Base-by-base conservation (phyloP, 2,797 vertebrate genomes). In the Tadarida brasiliensis region DNA sequence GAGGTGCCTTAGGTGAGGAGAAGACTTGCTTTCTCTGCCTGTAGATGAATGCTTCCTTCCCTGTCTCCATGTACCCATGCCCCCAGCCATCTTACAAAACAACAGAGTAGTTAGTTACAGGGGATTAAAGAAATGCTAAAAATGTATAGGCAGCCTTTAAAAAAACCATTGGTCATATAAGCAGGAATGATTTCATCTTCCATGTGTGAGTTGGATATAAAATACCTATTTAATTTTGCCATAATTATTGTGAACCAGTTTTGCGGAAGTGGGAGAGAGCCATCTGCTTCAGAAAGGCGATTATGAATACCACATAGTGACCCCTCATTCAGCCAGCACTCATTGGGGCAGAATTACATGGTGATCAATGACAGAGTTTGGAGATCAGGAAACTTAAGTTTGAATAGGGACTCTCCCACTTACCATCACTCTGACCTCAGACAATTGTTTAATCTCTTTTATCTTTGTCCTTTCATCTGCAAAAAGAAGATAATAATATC, bases 1-100 rank as follows among this genome's bases (percentile, higher is more conserved):
- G 98, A 2, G 98, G 98, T 99, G 99, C 96, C 99, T 99, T 70
- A 91, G 83, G 4, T 96, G 90, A 8, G 94, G 98, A 35, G 83
- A 96, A 16, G 71, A 47, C 12, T 90, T 96, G 87, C 95, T 51
- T 0, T 97, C 97, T 8, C 97, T 98, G 20, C 97, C 98, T 0
- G 98, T 98, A 0, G 98, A 96, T 0, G 86, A 94, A 70, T 99
- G 98, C 98, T 99, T 99, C 96, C 98, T 99, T 95, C 99, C 99
- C 35, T 98, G 98, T 65, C 98, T 99, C 67, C 14, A 6, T 85
- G 11, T 56, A 49, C 35, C 11, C 17, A 10, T n/a, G 17, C 16
- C 19, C 16, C 87, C 78, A 63, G 35, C 63, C 61, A 20, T 5
- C 7, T 57, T 54, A 57, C 7, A 68, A 73, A 65, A 49, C 3